These are phyloP conservation scores for Watsonalla cultraria DNA, from an alignment of 2,888 invertebrate genomes.

Conservation along the genomic window DNA sequence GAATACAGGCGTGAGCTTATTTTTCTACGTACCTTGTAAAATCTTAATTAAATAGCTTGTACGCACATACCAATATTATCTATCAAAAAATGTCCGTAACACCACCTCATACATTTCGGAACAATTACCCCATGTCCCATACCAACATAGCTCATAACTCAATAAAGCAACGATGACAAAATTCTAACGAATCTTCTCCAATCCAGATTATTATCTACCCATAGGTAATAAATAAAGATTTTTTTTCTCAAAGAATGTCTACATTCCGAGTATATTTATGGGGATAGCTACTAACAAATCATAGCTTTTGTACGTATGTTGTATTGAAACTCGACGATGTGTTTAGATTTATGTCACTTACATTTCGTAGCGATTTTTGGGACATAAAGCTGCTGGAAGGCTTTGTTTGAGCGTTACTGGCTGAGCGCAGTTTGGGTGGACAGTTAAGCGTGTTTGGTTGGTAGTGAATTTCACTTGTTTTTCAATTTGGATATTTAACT, in stretches of 20 bases:
- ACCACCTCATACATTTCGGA: background rate
- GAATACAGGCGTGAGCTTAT: too few species aligned
- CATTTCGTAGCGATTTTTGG: constrained; percentile 5
- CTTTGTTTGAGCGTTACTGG: background rate
- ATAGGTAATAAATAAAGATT: constrained; percentile 53
- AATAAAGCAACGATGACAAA: constrained; percentile 18
- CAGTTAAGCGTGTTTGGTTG: constrained; percentile 2
- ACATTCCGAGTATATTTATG: constrained; percentile 50
- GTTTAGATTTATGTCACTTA: constrained; percentile 56
- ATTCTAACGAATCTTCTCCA: constrained; percentile 17
- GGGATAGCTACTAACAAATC: constrained; percentile 59
- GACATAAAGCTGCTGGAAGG: constrained; percentile 16
- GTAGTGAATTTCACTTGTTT: background rate
- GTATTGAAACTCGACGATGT: constrained; percentile 56
- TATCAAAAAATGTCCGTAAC: background rate
- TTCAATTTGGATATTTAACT: too few species aligned
- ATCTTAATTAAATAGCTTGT: background rate
- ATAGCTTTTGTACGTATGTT: constrained; percentile 47
- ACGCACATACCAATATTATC: background rate
- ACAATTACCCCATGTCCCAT: constrained; percentile 1
- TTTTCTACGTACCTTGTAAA: too few species aligned
- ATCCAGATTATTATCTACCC: constrained; percentile 9
- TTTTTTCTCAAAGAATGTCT: constrained; percentile 39
- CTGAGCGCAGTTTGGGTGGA: constrained; percentile 5
- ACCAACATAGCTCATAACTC: background rate